Evolutionary conservation across 1,140 invertebrate genomes (phyloP), one percentile per base, ranked within the genome.

Genomic region (Panonychus citri): DNA sequence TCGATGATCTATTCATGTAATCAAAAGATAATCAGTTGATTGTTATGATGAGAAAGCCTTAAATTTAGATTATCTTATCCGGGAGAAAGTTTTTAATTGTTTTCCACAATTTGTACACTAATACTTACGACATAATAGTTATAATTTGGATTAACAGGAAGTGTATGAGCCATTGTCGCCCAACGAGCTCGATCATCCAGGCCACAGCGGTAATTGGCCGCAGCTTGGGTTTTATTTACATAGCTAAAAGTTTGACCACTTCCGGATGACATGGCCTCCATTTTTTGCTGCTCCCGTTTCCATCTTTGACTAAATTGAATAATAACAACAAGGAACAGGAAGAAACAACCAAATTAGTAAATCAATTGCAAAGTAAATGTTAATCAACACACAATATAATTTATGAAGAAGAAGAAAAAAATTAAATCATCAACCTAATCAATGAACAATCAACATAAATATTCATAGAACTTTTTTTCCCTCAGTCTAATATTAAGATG

Each of bases 281-380:
- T 63, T 54, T 69, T 77, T 65, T 87, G 85, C 64, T 88, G 83
- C 63, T 88, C 85, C 2, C 80, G 74, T 42, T 81, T 84, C 84
- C 84, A 89, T 58, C 81, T 76, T 53, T 85, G 83, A 65, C 83
- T 85, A 19, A 37, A 19, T 62, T 60, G 56, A 54, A 24, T 40
- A 46, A 53, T 57, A 48, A 24, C n/a, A 26, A 21, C 10, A 48
- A 27, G 8, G 4, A 21, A 52, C 15, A 50, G 19, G 19, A 24
- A 13, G 10, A n/a, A n/a, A n/a, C n/a, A n/a, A n/a, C n/a, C 10
- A 39, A 21, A 39, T 21, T 42, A 17, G 12, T 2, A 54, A n/a
- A 40, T 13, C 28, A 28, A 27, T 54, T 12, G 8, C 19, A 25
- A 51, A 24, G 13, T 51, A n/a, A 25, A 51, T 39, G 25, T 34